phyloP scores from a whole-genome alignment of 2,797 vertebrate species.

The Diceros bicornis region DNA sequence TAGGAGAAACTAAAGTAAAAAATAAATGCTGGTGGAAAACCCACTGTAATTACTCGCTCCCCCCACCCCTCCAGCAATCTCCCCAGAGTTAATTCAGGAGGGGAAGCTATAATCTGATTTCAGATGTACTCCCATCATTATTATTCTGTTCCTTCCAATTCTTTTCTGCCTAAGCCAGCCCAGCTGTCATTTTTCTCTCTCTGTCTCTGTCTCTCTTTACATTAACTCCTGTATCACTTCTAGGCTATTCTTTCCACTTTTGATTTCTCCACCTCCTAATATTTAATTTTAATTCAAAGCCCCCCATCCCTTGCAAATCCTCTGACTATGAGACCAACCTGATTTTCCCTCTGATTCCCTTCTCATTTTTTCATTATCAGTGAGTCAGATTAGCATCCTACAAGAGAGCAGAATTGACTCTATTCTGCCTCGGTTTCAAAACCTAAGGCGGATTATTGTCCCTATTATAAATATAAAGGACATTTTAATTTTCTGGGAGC shows the following conservation, averaged over 20 bases:
- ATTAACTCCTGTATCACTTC: constrained; percentile 61
- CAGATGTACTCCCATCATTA: constrained; percentile 77
- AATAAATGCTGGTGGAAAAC: not conserved
- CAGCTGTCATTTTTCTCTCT: constrained; percentile 82
- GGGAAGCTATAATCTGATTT: constrained; percentile 86
- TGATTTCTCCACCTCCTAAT: constrained; percentile 82
- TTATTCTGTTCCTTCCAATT: constrained; percentile 83
- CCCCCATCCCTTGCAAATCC: constrained; percentile 72
- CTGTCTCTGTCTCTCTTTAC: constrained; percentile 57
- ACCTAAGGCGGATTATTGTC: constrained; percentile 86
- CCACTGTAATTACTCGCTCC: no score
- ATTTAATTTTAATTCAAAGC: constrained; percentile 87
- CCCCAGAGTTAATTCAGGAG: constrained; percentile 81
- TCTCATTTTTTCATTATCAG: constrained; percentile 85
- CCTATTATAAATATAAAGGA: constrained; percentile 85
- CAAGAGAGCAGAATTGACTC: constrained; percentile 79
- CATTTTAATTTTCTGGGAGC: constrained; percentile 84
- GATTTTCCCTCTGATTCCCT: constrained; percentile 65
- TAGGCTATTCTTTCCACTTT: constrained; percentile 76
- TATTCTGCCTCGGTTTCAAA: constrained; percentile 79
- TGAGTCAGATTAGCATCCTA: constrained; percentile 88
- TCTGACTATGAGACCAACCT: constrained; percentile 69
- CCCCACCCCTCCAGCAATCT: constrained; percentile 35
- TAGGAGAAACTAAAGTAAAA: not conserved
- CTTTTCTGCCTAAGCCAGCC: constrained; percentile 84